Conservation (phyloP, 2,797 vertebrate genomes). For the Paedocypris micromegethes region DNA sequence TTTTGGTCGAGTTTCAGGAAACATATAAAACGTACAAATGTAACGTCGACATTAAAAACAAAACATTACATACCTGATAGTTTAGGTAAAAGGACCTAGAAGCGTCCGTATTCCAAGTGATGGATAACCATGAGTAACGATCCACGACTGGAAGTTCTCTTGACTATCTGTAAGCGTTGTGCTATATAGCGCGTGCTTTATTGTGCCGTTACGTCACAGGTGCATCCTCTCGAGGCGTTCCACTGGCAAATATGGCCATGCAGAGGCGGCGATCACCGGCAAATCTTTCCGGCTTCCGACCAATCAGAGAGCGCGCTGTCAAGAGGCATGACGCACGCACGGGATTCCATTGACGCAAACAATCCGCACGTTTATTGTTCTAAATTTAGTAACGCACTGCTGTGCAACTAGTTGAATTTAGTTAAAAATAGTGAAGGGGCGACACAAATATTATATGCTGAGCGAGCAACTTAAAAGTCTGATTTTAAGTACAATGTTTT, state of each 20-base stretch:
- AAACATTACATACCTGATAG: constrained; percentile 38
- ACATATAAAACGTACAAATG: neutral
- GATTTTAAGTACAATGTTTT: no score
- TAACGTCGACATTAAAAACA: neutral
- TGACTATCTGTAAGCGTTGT: neutral
- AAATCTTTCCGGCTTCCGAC: constrained; percentile 70
- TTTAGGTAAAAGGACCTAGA: constrained; percentile 29
- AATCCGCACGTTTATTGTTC: constrained; percentile 39
- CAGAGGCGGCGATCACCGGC: constrained; percentile 61
- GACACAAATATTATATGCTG: constrained; percentile 30
- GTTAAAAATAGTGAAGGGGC: constrained; percentile 70
- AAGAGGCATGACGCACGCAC: constrained; percentile 83
- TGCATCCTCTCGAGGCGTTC: constrained; percentile 44
- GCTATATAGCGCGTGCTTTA: constrained; percentile 52
- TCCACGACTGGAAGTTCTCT: constrained; percentile 41
- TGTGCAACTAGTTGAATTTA: constrained; percentile 53
- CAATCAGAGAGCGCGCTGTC: constrained; percentile 59
- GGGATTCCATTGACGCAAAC: constrained; percentile 94
- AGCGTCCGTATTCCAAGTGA: constrained; percentile 44
- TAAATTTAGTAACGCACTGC: constrained; percentile 41
- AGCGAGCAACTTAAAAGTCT: neutral
- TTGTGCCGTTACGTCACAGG: constrained; percentile 62
- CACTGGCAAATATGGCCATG: constrained; percentile 64
- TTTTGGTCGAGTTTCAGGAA: no score
- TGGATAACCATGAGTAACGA: constrained; percentile 44